Conservation (phyloP, 2,113 vertebrate genomes). For the Origma solitaria region DNA sequence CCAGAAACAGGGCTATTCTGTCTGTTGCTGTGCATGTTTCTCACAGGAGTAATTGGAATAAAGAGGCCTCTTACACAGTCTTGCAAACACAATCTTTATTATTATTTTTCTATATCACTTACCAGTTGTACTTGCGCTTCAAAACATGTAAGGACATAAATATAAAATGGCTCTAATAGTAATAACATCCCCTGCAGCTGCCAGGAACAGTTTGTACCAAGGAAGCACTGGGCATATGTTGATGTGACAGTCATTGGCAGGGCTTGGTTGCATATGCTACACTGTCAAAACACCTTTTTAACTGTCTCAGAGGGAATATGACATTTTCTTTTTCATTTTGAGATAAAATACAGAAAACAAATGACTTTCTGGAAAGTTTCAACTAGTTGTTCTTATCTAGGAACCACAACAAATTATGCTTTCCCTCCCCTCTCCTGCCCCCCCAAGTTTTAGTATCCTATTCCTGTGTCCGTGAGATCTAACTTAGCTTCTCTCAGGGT, state of each 20-base stretch:
- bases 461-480: not conserved
- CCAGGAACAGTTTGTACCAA: slow-evolving; percentile 19
- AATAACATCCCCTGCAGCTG: not conserved
- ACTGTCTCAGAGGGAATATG: not conserved
- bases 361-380: not conserved
- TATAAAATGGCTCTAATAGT: not conserved
- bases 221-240: not conserved
- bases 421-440: too few species aligned
- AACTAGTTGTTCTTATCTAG: not conserved
- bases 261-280: not conserved
- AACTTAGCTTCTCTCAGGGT: not conserved
- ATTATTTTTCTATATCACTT: not conserved
- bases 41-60: not conserved
- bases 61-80: not conserved
- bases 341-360: not conserved
- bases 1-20: not conserved
- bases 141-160: not conserved
- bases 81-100: not conserved
- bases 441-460: not conserved
- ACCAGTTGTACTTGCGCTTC: not conserved
- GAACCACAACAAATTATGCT: not conserved
- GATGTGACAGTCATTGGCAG: slow-evolving; percentile 11
- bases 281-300: slow-evolving; percentile 27
- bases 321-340: not conserved
- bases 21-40: not conserved